phyloP scores from a whole-genome alignment of 2,797 vertebrate species.

The Coregonus suidteri region DNA sequence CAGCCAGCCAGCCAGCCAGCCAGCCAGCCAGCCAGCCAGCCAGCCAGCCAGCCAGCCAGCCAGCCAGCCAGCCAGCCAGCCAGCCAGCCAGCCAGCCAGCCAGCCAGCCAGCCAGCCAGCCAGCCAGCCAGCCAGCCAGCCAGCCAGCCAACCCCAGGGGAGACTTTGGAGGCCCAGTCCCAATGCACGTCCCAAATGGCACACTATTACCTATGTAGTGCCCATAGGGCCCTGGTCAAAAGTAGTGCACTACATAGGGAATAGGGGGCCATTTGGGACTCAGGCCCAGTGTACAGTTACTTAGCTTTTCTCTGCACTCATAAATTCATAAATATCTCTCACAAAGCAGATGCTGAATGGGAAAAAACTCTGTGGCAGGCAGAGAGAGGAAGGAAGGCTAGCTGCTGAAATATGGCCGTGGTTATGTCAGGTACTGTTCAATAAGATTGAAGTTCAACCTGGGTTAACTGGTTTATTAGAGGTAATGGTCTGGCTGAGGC shows the following conservation, averaged over 20 bases:
- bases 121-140: too few relatives aligned
- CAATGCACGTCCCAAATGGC: neutral
- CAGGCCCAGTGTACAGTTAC: neutral
- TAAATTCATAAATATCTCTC: slow-evolving; percentile 51
- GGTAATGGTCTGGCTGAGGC: neutral
- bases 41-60: too few relatives aligned
- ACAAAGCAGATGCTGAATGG: slow-evolving; percentile 21
- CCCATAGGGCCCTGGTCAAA: neutral
- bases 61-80: neutral
- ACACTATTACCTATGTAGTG: neutral
- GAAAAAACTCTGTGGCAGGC: slow-evolving; percentile 21
- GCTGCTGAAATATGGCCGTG: slow-evolving; percentile 26
- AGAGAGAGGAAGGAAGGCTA: slow-evolving; percentile 20
- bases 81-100: too few relatives aligned
- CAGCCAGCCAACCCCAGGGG: too few relatives aligned
- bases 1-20: too few relatives aligned
- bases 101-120: too few relatives aligned
- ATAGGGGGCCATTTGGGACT: neutral
- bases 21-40: too few relatives aligned
- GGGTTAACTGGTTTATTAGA: slow-evolving; percentile 35
- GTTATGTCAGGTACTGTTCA: slow-evolving; percentile 17
- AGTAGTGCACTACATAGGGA: too few relatives aligned
- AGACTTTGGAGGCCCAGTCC: neutral
- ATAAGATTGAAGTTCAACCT: slow-evolving; percentile 36
- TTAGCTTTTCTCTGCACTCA: slow-evolving; percentile 28